These are phyloP conservation scores for Atlantisia rogersi DNA, from an alignment of 2,113 vertebrate species.

Conservation along the genomic window DNA sequence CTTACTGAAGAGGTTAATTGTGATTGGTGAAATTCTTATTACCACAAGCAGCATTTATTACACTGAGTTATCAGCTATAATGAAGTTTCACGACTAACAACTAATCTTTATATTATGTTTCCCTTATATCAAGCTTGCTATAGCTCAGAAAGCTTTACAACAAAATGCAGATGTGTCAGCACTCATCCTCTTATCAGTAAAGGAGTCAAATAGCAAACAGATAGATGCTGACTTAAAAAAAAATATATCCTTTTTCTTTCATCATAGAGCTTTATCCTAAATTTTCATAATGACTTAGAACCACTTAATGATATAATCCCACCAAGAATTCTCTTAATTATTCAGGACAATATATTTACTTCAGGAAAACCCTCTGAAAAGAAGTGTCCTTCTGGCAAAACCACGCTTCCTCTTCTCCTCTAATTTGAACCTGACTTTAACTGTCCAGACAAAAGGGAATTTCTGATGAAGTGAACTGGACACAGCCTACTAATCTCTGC, in stretches of 20 bases:
- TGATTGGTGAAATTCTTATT: background rate
- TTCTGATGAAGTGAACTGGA: background rate
- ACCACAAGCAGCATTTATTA: background rate
- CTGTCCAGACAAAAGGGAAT: background rate
- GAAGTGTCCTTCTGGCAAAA: background rate
- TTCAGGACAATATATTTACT: conserved; percentile 10
- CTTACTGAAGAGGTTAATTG: background rate
- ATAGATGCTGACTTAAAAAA: background rate
- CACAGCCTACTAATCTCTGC: background rate
- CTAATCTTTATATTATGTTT: background rate
- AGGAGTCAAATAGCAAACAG: background rate
- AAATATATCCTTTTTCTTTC: background rate
- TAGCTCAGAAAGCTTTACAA: background rate
- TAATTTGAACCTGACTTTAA: background rate
- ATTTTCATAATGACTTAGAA: background rate
- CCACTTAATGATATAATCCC: background rate
- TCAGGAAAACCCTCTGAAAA: background rate
- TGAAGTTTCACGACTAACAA: background rate
- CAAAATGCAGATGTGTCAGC: background rate
- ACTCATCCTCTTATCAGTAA: background rate
- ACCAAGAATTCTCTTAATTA: background rate
- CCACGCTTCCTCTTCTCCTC: background rate
- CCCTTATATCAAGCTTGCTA: background rate
- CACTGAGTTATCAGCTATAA: background rate
- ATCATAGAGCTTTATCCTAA: background rate